Evolutionary conservation across 53 echinoderm and acorn worm genomes (phyloP).

Genomic region (Holothuria scabra): DNA sequence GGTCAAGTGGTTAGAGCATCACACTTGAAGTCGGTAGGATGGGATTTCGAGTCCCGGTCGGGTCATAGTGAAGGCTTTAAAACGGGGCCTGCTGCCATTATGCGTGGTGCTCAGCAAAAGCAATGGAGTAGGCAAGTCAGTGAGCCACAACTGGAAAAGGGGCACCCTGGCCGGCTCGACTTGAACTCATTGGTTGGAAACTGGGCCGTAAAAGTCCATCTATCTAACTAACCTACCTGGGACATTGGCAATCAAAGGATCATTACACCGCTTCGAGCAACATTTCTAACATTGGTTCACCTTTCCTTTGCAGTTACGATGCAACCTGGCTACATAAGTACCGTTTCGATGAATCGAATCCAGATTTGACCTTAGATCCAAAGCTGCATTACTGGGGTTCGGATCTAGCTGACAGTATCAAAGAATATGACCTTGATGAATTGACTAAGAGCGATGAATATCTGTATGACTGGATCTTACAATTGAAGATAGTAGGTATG

Average conservation of each 20-base stretch:
- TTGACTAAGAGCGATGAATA: conserved; percentile 50
- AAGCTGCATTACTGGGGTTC: conserved; percentile 54
- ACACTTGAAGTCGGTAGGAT: too few species aligned
- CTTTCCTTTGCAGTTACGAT: conserved; percentile 1
- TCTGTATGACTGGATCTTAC: conserved; percentile 67
- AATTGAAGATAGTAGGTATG: conserved; percentile 68
- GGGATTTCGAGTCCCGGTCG: too few species aligned
- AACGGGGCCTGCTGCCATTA: too few species aligned
- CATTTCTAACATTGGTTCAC: not conserved
- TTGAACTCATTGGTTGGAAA: too few species aligned
- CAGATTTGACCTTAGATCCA: conserved; percentile 57
- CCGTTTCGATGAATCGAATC: conserved; percentile 52
- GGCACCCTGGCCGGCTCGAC: too few species aligned
- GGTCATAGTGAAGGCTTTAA: too few species aligned
- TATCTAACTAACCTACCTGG: too few species aligned
- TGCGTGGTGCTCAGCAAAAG: too few species aligned
- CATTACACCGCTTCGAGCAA: not conserved
- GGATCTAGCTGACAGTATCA: conserved; percentile 46
- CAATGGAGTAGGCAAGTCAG: too few species aligned
- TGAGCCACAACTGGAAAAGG: too few species aligned
- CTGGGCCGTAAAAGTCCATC: too few species aligned
- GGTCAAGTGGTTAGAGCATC: too few species aligned
- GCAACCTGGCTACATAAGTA: conserved; percentile 62
- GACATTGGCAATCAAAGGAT: not conserved
- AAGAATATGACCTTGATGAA: conserved; percentile 48